Evolutionary conservation across 2,797 vertebrate genomes (phyloP), one percentile per base, ranked within the genome.

Genomic region (Clarias platycephalus): DNA sequence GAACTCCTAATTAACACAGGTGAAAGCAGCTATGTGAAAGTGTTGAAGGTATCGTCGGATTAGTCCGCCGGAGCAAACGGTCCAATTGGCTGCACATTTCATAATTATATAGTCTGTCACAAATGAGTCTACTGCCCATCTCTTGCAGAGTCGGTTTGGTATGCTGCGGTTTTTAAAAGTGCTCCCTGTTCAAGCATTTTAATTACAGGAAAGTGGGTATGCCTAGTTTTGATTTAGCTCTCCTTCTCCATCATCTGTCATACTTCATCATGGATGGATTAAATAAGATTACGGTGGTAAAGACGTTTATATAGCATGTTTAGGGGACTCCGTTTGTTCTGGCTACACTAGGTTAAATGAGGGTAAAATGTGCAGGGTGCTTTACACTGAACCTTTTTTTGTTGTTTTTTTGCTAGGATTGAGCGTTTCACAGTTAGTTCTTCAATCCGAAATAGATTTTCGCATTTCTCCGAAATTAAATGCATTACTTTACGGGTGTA

Each of bases 201-300:
- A 82, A 89, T 88, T 82, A 86, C 37, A 60, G 55, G 74, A 78
- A 44, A 79, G 60, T 81, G 62, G 34, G 82, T 71, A 55, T 63
- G 71, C 81, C 40, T 83, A 68, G 71, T 81, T 76, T 84, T 86
- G 78, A 85, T 85, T 87, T 82, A 80, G 24, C 20, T 84, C 81
- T 34, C 20, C 55, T 15, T 77, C 55, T 84, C n/a, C 18, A 87
- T 89, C 93, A 94, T 92, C 90, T 93, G 93, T 89, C 89, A 67
- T 64, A 81, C 84, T 87, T 88, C 89, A 90, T 93, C 91, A 91
- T 40, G 85, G 77, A 86, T 85, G 2, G 76, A 87, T 83, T 6
- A 63, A 82, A 89, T 81, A 64, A 93, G 91, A 93, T 93, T 92
- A 87, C 84, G 88, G 88, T 87, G 86, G 89, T 89, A 92, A 83